Percentiles rank a stretch among this genome's conserved stretches.
These are phyloP conservation scores for Tanytarsus gracilentus DNA, from an alignment of 2,888 invertebrate species.

Conservation along the genomic window DNA sequence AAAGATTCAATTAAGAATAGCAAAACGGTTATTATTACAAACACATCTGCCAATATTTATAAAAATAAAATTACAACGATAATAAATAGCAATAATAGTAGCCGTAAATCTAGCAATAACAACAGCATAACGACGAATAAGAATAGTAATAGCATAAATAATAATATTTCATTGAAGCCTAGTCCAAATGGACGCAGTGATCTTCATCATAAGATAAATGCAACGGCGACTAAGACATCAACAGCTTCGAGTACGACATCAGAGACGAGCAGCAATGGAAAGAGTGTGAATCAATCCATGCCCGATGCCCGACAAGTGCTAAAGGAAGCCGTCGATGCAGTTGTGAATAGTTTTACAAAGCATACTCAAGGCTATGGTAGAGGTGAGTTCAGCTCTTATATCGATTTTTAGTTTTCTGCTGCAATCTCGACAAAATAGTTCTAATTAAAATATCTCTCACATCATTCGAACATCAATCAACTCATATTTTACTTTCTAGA, in stretches of 20 bases:
- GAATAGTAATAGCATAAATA: constrained; percentile 27
- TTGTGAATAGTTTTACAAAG: constrained; percentile 64
- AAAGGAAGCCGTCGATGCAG: constrained; percentile 63
- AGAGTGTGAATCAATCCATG: constrained; percentile 36
- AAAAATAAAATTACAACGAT: constrained; percentile 31
- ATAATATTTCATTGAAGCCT: neutral
- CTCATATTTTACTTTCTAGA: no score
- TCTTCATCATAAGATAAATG: constrained; percentile 30
- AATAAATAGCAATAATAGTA: constrained; percentile 21
- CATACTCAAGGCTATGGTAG: constrained; percentile 61
- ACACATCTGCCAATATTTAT: constrained; percentile 31
- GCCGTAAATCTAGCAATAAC: constrained; percentile 15
- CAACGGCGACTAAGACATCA: constrained; percentile 31
- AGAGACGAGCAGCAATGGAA: constrained; percentile 30
- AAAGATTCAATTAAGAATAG: constrained; percentile 32
- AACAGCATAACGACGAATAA: constrained; percentile 30
- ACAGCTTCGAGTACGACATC: constrained; percentile 30
- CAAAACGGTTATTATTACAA: constrained; percentile 32
- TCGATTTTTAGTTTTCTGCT: neutral
- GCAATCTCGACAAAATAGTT: neutral
- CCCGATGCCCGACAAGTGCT: constrained; percentile 50
- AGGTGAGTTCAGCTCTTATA: constrained; percentile 44
- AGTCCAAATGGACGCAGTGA: constrained; percentile 33
- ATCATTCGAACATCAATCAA: no score
- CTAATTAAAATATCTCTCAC: constrained; percentile 2